These are phyloP conservation scores for Delia radicum DNA, from an alignment of 1,140 invertebrate genomes.

Conservation along the genomic window DNA sequence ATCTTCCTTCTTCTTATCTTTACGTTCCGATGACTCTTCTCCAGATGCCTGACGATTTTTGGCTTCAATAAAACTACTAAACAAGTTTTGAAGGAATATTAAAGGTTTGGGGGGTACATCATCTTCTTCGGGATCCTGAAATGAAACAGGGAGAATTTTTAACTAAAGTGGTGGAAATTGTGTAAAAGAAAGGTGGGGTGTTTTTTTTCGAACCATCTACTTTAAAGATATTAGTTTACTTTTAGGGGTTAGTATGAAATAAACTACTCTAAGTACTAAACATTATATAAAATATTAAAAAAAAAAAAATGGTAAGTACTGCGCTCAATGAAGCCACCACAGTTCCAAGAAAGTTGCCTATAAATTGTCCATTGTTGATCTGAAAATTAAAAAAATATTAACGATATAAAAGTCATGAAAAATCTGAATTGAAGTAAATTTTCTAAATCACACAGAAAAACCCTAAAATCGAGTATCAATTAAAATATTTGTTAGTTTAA, in stretches of 20 bases:
- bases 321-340: slow-evolving; percentile 52
- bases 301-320: slow-evolving; percentile 43
- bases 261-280: too few species aligned
- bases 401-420: neutral
- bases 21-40: slow-evolving; percentile 37
- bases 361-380: slow-evolving; percentile 55
- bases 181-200: neutral
- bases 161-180: neutral
- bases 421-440: neutral
- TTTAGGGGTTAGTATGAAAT: slow-evolving; percentile 2
- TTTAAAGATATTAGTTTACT: slow-evolving; percentile 3
- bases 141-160: neutral
- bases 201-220: neutral
- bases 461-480: too few species aligned
- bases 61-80: slow-evolving; percentile 44
- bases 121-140: slow-evolving; percentile 52
- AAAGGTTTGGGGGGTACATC: slow-evolving; percentile 42
- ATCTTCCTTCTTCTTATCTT: slow-evolving; percentile 24
- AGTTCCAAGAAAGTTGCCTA: slow-evolving; percentile 55
- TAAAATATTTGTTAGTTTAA: too few species aligned
- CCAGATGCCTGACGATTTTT: slow-evolving; percentile 37
- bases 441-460: too few species aligned
- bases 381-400: slow-evolving; percentile 29
- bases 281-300: neutral
- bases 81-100: slow-evolving; percentile 44